Conservation (phyloP, 2,888 invertebrate species). For the Teleogryllus oceanicus region DNA sequence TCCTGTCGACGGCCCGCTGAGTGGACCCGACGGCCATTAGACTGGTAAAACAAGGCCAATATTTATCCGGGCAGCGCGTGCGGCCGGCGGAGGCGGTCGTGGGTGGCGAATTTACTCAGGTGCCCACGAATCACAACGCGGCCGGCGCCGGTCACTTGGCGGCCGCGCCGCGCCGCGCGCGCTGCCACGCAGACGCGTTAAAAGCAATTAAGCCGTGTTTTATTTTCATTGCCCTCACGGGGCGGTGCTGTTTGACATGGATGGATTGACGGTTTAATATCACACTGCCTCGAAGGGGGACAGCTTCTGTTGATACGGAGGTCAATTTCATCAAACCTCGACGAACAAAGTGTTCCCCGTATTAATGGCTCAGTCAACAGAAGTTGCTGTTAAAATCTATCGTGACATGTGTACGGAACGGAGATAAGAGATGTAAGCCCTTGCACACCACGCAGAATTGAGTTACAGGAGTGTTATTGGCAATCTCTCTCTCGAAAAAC, state of each 20-base stretch:
- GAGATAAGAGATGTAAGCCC: conserved; percentile 18
- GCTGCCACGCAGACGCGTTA: neutral
- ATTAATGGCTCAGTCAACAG: conserved; percentile 18
- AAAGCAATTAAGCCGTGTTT: neutral
- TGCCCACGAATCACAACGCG: neutral
- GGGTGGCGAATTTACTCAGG: neutral
- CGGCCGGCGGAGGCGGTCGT: neutral
- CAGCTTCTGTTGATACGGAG: conserved; percentile 5
- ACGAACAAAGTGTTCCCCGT: neutral
- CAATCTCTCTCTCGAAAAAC: neutral
- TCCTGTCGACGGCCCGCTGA: neutral
- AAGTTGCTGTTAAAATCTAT: neutral
- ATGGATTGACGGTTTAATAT: conserved; percentile 18
- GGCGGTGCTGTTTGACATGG: neutral
- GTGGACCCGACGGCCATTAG: conserved; percentile 3
- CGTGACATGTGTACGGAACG: neutral
- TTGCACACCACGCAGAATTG: neutral
- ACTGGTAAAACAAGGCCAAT: conserved; percentile 18
- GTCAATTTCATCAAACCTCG: conserved; percentile 8
- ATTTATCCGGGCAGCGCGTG: neutral
- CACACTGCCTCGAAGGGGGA: neutral
- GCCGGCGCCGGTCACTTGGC: neutral
- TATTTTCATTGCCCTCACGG: neutral
- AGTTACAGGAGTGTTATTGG: conserved; percentile 1
- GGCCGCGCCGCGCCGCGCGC: neutral